Base-by-base conservation (phyloP, 2,888 invertebrate species). In the Drosophila helvetica region DNA sequence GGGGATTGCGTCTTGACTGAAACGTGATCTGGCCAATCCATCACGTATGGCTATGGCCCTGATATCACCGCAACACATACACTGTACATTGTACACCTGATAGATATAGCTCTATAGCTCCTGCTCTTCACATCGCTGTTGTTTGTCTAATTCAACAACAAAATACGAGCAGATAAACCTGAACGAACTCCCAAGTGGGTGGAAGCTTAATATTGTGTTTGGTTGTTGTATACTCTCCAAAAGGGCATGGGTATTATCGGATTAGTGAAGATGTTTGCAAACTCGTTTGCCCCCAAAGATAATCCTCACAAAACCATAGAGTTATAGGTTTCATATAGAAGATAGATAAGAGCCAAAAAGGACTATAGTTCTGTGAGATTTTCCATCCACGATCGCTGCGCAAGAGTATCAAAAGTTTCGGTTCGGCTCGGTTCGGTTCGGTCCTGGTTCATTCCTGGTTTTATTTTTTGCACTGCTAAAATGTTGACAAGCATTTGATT, bases 401-500 rank as follows among this genome's bases (percentile, higher is more conserved):
- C 38, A 38, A 38, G 38, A 6, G 38, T 38, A 38, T 38, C 15
- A 38, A 38, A n/a, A 7, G n/a, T n/a, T 38, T 38, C 38, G 38
- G 38, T 22, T 22, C 22, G 22, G 19, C 3, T 19, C 19, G 22
- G 22, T 7, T 38, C 15, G n/a, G 15, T n/a, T 2, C 15, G 2
- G 38, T n/a, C 38, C n/a, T 38, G 27, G 27, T 38, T 38, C n/a
- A 25, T 58, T 19, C 19, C 30, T 58, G 9, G 30, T 38, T 58
- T 25, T 58, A 38, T 51, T 77, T 86, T 77, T 66, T 46, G 57
- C 38, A 38, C 38, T n/a, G 53, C 50, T 63, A 74, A 75, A 80
- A 55, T 86, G 86, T 84, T 82, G 88, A 82, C 88, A 84, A 75
- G 62, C 77, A 74, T 74, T 82, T 86, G 87, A 84, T 83, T 83